Evolutionary conservation across 2,797 vertebrate genomes (phyloP).

Genomic region (Melanotaenia parkinsoni): DNA sequence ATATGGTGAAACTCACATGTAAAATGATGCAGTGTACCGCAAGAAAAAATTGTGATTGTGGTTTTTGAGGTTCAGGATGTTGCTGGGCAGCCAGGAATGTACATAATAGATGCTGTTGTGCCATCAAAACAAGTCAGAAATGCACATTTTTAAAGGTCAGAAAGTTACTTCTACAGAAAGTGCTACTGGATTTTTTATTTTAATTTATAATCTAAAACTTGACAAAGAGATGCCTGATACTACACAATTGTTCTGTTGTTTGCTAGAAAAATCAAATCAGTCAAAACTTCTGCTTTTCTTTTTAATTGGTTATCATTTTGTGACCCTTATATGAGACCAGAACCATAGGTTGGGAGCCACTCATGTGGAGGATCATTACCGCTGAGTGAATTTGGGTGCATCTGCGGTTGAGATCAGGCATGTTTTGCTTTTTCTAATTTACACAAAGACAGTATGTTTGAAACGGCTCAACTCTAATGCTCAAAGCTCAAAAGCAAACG

Average conservation of each 20-base stretch:
- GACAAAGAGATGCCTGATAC: background rate
- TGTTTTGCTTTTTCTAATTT: slow-evolving; percentile 3
- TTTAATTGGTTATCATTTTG: background rate
- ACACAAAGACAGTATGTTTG: slow-evolving; percentile 1
- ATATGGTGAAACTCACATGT: too few species aligned
- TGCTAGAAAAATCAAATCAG: background rate
- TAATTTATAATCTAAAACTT: background rate
- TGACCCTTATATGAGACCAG: background rate
- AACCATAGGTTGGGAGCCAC: background rate
- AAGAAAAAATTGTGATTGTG: too few species aligned
- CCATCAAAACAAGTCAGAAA: too few species aligned
- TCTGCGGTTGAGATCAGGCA: background rate
- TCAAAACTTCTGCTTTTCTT: too few species aligned
- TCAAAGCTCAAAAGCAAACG: slow-evolving; percentile 18
- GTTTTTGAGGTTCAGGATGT: too few species aligned
- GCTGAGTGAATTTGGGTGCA: background rate
- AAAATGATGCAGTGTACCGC: too few species aligned
- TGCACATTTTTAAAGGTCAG: too few species aligned
- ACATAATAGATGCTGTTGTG: too few species aligned
- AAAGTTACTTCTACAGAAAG: too few species aligned
- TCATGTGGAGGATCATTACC: background rate
- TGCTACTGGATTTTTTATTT: background rate
- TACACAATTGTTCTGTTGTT: background rate
- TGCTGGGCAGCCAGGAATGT: too few species aligned
- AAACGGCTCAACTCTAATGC: background rate